Base-by-base conservation (phyloP, 2,113 vertebrate species). In the Andinoacara biseriatus region DNA sequence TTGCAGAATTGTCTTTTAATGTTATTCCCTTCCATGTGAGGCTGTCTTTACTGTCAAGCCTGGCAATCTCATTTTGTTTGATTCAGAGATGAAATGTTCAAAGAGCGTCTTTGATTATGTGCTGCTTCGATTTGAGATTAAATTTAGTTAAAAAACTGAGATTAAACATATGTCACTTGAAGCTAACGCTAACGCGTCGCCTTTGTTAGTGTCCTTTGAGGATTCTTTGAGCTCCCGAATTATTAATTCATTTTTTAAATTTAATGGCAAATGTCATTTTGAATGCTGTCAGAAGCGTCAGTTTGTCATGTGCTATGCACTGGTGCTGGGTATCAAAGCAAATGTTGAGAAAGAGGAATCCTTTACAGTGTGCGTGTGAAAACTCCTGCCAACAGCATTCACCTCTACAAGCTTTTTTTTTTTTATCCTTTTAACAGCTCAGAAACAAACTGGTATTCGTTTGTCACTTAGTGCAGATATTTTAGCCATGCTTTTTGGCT, bases 161-260 rank as follows among this genome's bases (percentile, higher is more conserved):
- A 95, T 95, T 94, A 95, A 94, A 93, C 90, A 88, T 72, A 85
- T 95, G 92, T 93, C 94, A 93, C 91, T 90, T 85, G 87, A 75
- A 74, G 87, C 89, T 85, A 91, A 90, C 94, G 93, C 35, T 38
- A 91, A 91, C 67, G 43, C 62, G 10, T 80, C n/a, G 78, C 84
- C 90, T 92, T 93, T 94, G 90, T 94, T 91, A 87, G 88, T 62
- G 56, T 94, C 91, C 92, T 95, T 92, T 93, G 92, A 91, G 93
- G 90, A 89, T 91, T 83, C 84, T 86, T 87, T 86, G 76, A 92
- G 90, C 87, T 76, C 72, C 56, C 72, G 2, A 82, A 91, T 95
- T 92, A 95, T 94, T 93, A 87, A 93, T 94, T 93, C 83, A 83
- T 94, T 86, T 87, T 86, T 84, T 83, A 82, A 87, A 85, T 67